These are phyloP conservation scores for Augiades crinisus DNA, from an alignment of 2,888 invertebrate genomes.

Conservation along the genomic window DNA sequence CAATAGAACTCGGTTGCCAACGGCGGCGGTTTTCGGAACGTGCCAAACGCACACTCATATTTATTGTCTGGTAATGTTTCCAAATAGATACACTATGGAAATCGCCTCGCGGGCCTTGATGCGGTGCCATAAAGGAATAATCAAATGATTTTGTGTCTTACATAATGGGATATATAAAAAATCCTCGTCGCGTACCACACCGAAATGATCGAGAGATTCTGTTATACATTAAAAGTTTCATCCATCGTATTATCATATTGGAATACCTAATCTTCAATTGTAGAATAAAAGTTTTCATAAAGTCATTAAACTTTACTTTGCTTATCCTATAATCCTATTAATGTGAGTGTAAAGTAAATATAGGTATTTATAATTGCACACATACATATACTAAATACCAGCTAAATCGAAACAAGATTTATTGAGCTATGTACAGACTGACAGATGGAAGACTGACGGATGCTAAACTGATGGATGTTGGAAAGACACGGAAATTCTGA, in stretches of 20 bases:
- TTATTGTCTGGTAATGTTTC: slow-evolving; percentile 46
- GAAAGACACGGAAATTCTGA: not conserved
- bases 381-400: slow-evolving; percentile 7
- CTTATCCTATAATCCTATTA: no score
- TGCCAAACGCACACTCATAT: slow-evolving; percentile 56
- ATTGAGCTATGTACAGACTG: slow-evolving; percentile 10
- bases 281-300: no score
- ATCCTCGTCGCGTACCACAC: no score
- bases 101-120: slow-evolving; percentile 12
- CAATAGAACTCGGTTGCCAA: slow-evolving; percentile 43
- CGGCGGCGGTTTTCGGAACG: slow-evolving; percentile 32
- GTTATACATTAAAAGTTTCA: no score
- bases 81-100: slow-evolving; percentile 26
- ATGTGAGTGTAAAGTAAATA: no score
- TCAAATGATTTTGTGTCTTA: slow-evolving; percentile 6
- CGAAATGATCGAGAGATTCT: no score
- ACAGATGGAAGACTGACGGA: slow-evolving; percentile 15
- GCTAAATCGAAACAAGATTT: slow-evolving; percentile 13
- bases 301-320: no score
- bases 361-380: not conserved
- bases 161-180: not conserved
- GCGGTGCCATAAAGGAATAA: slow-evolving; percentile 19
- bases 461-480: slow-evolving; percentile 2
- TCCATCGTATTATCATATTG: no score
- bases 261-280: no score